Percentiles rank a stretch among this genome's conserved stretches.
Evolutionary conservation across 92 coral and sea anemone species (phyloP).

Genomic region (Epizoanthus stellaris): DNA sequence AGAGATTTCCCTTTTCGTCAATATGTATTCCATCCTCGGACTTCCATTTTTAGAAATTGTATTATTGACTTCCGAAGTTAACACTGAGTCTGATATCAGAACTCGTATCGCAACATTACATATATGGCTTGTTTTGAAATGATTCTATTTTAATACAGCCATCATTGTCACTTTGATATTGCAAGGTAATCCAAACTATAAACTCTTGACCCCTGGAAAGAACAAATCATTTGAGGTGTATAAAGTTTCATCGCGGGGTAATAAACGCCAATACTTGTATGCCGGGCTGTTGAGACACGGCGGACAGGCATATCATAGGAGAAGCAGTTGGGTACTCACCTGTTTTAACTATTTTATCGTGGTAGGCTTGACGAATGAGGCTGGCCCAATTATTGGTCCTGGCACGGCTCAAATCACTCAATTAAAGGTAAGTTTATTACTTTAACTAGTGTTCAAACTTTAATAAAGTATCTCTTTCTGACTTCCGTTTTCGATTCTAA

Average conservation of each 20-base stretch:
- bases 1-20: not conserved
- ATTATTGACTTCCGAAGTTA: not conserved
- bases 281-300: not conserved
- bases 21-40: too few species aligned
- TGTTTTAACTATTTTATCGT: constrained; percentile 5
- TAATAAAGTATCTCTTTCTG: not conserved
- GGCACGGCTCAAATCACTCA: constrained; percentile 28
- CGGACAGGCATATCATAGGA: not conserved
- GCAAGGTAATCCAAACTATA: not conserved
- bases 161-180: not conserved
- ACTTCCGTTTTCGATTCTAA: not conserved
- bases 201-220: not conserved
- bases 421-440: constrained; percentile 6
- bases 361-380: constrained; percentile 28
- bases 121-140: not conserved
- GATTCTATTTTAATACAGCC: not conserved
- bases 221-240: constrained; percentile 8
- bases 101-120: not conserved
- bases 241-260: constrained; percentile 9
- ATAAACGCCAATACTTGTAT: not conserved
- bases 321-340: not conserved
- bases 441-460: not conserved
- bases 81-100: not conserved
- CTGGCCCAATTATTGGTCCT: constrained; percentile 8
- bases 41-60: constrained; percentile 6